Base-by-base conservation (phyloP, 2,113 vertebrate species). In the Marmota monax region DNA sequence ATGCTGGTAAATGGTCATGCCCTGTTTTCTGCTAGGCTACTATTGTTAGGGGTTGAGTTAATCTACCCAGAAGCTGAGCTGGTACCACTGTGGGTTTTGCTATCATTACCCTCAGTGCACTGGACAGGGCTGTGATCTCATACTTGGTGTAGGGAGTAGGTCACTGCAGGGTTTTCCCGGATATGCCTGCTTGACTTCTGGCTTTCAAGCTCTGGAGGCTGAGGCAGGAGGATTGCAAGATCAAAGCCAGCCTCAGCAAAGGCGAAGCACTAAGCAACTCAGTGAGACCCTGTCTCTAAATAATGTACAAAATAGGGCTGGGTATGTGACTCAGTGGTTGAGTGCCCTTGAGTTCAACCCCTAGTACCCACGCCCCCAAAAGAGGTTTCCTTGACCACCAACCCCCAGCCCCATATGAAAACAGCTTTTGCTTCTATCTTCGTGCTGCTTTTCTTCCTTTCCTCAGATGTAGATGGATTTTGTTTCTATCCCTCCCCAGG, bases 351-450 rank as follows among this genome's bases (percentile, higher is more conserved):
- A 53, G 4, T 53, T 53, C 51, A 53, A 53, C 14, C 51, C 51
- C 51, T 53, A 14, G 51, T 53, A 53, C 51, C 51, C 51, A 16
- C 51, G 1, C 51, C 13, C 51, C 13, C 13, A 53, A 53, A 42
- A 45, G 94, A 70, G 51, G 39, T 53, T 82, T 90, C 14, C 27
- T 17, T 74, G 45, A 37, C 23, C 17, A 22, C 10, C 25, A 67
- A 58, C 20, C 32, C 12, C 5, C 67, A 7, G 67, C 67, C 27
- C 56, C 8, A 61, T 7, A 70, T 61, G 23, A n/a, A 74, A 90
- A 95, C 16, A 87, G 69, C 18, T 95, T 90, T 69, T 77, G 17
- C 34, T 91, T 93, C 84, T 94, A 48, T 9, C 14, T 51, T 73
- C 23, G 34, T 63, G n/a, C n/a, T 58, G 17, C 18, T 32, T 93